These are phyloP conservation scores for Drosophila bunnanda DNA, from an alignment of 2,888 invertebrate genomes.

Conservation along the genomic window DNA sequence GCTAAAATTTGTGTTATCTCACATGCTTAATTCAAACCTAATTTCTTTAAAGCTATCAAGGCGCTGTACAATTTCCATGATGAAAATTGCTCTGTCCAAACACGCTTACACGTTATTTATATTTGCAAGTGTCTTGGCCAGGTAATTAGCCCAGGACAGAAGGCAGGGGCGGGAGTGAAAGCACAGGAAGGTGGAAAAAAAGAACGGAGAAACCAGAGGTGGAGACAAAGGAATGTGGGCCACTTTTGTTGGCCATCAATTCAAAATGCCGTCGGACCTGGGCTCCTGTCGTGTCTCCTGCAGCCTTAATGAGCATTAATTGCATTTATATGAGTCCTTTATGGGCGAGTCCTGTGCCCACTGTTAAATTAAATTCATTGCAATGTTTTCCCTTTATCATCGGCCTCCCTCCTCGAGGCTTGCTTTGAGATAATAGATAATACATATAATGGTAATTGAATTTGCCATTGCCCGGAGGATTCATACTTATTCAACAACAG, in stretches of 20 bases:
- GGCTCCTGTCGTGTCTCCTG: constrained; percentile 8
- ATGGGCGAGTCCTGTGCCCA: neutral
- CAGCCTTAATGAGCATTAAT: constrained; percentile 44
- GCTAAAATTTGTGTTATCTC: too few species aligned
- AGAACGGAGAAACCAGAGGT: constrained; percentile 9
- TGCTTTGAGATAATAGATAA: constrained; percentile 2
- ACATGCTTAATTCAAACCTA: too few species aligned
- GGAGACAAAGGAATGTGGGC: constrained; percentile 3
- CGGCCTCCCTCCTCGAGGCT: neutral
- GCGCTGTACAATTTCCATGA: neutral
- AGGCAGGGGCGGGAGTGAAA: neutral
- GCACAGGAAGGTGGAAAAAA: constrained; percentile 1
- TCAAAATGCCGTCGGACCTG: constrained; percentile 19
- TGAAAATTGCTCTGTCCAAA: constrained; percentile 11
- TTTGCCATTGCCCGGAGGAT: neutral
- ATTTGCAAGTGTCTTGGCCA: constrained; percentile 36
- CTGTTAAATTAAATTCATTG: constrained; percentile 26
- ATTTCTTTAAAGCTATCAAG: neutral
- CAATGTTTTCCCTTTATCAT: constrained; percentile 6
- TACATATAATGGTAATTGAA: constrained; percentile 13
- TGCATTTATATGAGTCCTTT: constrained; percentile 29
- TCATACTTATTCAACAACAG: neutral
- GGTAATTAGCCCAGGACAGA: constrained; percentile 27
- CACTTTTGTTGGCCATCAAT: constrained; percentile 30
- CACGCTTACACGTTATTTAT: constrained; percentile 31